Conservation (phyloP, 2,888 invertebrate species). For the Eulithis testata region DNA sequence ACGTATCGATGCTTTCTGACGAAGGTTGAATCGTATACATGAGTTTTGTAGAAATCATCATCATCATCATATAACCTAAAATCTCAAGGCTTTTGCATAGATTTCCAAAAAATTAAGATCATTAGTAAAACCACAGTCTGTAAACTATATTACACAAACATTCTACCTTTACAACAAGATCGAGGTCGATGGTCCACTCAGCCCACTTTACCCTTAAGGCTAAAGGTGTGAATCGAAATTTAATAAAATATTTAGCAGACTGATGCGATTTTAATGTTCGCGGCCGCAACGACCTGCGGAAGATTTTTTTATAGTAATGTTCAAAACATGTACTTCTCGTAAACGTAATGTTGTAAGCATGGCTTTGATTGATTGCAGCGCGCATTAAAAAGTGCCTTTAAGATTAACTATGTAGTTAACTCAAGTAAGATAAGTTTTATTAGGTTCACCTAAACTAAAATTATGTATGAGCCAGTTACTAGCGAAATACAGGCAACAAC, state of each 20-base stretch:
- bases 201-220: conserved; percentile 46
- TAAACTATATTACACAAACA: too few species aligned
- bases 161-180: conserved; percentile 43
- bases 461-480: too few species aligned
- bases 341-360: too few species aligned
- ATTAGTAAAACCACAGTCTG: too few species aligned
- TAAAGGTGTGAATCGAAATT: conserved; percentile 81
- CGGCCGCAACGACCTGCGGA: conserved; percentile 39
- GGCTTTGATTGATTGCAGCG: conserved; percentile 23
- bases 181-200: conserved; percentile 63
- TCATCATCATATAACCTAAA: too few species aligned
- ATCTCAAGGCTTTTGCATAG: too few species aligned
- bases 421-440: background rate
- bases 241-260: conserved; percentile 71
- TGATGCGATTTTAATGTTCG: conserved; percentile 79
- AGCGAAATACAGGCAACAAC: too few species aligned
- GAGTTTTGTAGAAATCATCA: too few species aligned
- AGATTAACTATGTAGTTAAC: background rate
- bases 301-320: conserved; percentile 38
- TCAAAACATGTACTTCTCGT: conserved; percentile 16
- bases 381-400: conserved; percentile 1
- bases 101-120: too few species aligned
- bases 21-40: too few species aligned
- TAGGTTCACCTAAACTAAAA: too few species aligned
- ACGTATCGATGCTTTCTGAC: background rate